Base-by-base conservation (phyloP, 2,113 vertebrate species). In the Osmerus mordax region DNA sequence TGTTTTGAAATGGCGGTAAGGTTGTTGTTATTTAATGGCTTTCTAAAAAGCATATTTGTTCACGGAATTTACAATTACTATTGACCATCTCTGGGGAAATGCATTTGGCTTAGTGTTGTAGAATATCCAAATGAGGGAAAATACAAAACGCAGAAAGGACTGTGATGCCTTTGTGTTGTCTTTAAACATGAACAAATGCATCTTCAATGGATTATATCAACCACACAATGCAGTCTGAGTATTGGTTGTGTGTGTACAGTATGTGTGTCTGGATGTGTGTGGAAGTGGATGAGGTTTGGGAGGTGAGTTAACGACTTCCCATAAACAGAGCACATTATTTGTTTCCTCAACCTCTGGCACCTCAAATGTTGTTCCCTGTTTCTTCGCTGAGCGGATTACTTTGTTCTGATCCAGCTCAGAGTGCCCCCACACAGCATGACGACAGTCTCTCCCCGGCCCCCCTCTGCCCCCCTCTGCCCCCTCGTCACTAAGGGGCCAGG, bases 361-460 rank as follows among this genome's bases (percentile, higher is more conserved):
- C 83, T 70, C 74, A 66, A 65, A 75, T 61, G 78, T 73, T 72
- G 53, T 76, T 76, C 63, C 25, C 28, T 13, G 59, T 82, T 71
- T 72, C 81, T 82, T 72, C 54, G 12, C 63, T 62, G 82, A 87
- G 82, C 23, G 80, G 86, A 91, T 91, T 88, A 89, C 74, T 83
- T 78, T 83, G 74, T 85, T 86, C 79, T 87, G 89, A 91, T 89
- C 86, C 87, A 73, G 83, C 84, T 88, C 78, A 70, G 61, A 75
- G 69, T 70, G 73, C 76, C 83, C 80, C 73, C 61, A 63, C 78
- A 47, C 76, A 72, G 83, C 80, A 55, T 68, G 2, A 54, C 56
- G 16, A 29, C 53, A 62, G 71, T 69, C 59, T 47, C 41, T 56
- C 59, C 60, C n/a, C 58, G 13, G 2, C 0, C 19, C 25, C 23